Evolutionary conservation across 2,888 invertebrate genomes (phyloP), one percentile per base, ranked within the genome.

Genomic region (Drosophila leonis): DNA sequence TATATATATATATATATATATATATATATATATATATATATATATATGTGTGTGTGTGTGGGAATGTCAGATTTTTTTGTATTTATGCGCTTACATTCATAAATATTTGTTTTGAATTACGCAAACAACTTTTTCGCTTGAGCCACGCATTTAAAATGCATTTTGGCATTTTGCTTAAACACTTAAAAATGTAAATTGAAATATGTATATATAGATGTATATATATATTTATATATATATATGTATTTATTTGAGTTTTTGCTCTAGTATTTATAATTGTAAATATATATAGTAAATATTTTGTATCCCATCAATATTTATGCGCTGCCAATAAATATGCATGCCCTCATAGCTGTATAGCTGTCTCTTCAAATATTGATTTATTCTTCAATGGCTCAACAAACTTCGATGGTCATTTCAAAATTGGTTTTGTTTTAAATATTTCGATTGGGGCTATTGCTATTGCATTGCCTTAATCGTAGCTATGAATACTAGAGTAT

Each of bases 121-220:
- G 74, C 69, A 76, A 80, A 74, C 65, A 80, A 70, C 20, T 69
- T 75, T 82, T 66, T 52, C 49, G 71, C 65, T 54, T 67, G 46
- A 29, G 72, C 64, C 77, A 61, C 55, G 76, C 84, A 84, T 87
- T 84, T 83, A 54, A 78, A 87, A 87, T 83, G 87, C 83, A 65
- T 82, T 77, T 84, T 73, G 82, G 82, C 87, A 70, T 86, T 83
- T 78, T 76, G 74, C 76, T 84, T 76, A 82, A 88, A 85, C 83
- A 85, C 83, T 85, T 87, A 82, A 78, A 81, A 68, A 82, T 84
- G 81, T 79, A 84, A 81, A 84, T 84, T 77, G 76, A 79, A 79
- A 81, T 79, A 68, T 63, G 55, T 55, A 59, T 77, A 18, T 51
- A 52, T 55, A 52, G 74, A 24, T 56, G 48, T 52, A 27, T 61